Evolutionary conservation across 2,113 vertebrate species (phyloP).

Genomic region (Falcunculus frontatus): DNA sequence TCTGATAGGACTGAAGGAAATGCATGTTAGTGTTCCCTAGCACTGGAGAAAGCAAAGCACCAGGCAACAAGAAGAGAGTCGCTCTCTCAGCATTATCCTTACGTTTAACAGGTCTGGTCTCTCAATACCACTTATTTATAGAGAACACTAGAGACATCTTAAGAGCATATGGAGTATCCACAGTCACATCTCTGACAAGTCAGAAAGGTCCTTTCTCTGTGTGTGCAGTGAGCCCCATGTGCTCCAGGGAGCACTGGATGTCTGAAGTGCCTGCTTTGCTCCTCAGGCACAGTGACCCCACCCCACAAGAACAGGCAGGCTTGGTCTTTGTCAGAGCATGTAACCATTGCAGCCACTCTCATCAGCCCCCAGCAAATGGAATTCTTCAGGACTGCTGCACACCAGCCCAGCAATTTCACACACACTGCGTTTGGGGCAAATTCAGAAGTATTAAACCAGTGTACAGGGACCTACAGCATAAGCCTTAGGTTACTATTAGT

Average conservation of each 20-base stretch:
- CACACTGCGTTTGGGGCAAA: neutral
- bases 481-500: neutral
- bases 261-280: neutral
- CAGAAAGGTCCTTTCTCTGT: neutral
- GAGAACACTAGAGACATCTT: neutral
- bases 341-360: neutral
- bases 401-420: neutral
- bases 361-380: neutral
- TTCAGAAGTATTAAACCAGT: neutral
- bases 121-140: neutral
- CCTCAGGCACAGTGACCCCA: fast-evolving
- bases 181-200: neutral
- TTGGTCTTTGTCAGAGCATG: neutral
- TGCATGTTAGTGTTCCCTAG: neutral
- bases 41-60: neutral
- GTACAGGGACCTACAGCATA: neutral
- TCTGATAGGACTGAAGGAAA: neutral
- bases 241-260: neutral
- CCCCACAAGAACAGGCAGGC: neutral
- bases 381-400: neutral
- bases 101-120: neutral
- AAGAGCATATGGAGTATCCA: neutral
- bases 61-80: neutral
- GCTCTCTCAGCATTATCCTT: fast-evolving
- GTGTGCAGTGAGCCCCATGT: fast-evolving